Base-by-base conservation (phyloP, 2,888 invertebrate genomes). In the Panzeria rudis region DNA sequence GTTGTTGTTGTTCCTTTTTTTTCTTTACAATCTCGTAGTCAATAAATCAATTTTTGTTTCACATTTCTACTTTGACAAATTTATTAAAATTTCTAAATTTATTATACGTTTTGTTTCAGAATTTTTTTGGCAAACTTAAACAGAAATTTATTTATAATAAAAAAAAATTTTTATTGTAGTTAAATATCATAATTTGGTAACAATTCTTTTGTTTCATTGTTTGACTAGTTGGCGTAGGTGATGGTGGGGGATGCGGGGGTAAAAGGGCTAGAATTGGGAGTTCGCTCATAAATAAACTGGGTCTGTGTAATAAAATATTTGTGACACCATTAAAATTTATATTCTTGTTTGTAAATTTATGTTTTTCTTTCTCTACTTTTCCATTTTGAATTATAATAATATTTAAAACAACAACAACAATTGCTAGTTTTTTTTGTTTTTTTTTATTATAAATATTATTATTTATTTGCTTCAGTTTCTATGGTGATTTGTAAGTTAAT, bases 321-420 rank as follows among this genome's bases (percentile, higher is more conserved):
- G 83, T 83, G 86, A 83, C 86, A 86, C 86, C 79, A 83, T 86
- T 83, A 80, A 86, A 83, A 86, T 86, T 83, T 86, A 80, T 86
- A 83, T 83, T 80, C 62, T 75, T 76, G 79, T 79, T 83, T 69
- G 52, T 75, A 76, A 32, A 56, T 44, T 69, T 59, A 25, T 61
- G 23, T 69, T 59, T 17, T 44, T 59, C 1, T 54, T 68, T 32
- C 52, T 47, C 44, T 17, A 3, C 29, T 54, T 23, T 47, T 64
- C 11, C 0, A 56, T 56, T 56, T 76, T 59, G 47, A 76, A 77
- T 69, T 75, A 73, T 44, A 68, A 64, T 52, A 54, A 72, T 23
- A 75, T 52, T n/a, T 41, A 56, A 68, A 59, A 75, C 17, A 11
- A 11, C 38, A 7, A 38, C 38, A 38, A 38, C 35, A 64, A 29